Base-by-base conservation (phyloP, 2,113 vertebrate species). In the Otocyon megalotis region DNA sequence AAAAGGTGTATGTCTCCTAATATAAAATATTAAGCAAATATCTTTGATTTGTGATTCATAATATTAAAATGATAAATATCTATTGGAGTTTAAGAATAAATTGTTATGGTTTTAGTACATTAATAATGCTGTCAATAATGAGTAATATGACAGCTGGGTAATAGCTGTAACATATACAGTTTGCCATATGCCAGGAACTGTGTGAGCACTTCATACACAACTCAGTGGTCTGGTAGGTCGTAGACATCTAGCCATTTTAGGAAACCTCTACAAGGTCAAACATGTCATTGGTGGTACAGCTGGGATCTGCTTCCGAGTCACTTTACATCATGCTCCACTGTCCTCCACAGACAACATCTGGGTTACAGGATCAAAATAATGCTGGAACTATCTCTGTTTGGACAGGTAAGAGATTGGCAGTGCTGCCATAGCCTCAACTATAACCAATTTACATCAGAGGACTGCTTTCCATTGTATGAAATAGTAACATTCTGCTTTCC, bases 1-100 rank as follows among this genome's bases (percentile, higher is more conserved):
- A 62, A n/a, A 92, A 92, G 5, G 14, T 53, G 65, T n/a, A 17
- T 43, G 24, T 63, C 24, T 77, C 9, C 43, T 77, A 32, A 77
- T 48, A 69, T 37, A 82, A 89, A 32, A 72, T 79, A 84, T 69
- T 32, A 76, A 54, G 14, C 14, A 56, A 92, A 83, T 3, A 20
- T 3, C 0, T 85, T 76, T 91, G 8, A 62, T 53, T 74, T 1
- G 60, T 69, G n/a, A 13, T 22, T 63, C 84, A 60, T 50, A 76
- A 69, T 74, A 67, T 74, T 63, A 87, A 83, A 90, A 56, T 87
- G 7, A 60, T 79, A 63, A n/a, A 26, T 87, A 50, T 95, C 90
- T 86, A 79, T 58, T 72, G 53, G 50, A 63, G 11, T 92, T 63
- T 88, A 84, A 95, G 22, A 15, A 72, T 28, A 76, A 84, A 43